Base-by-base conservation (phyloP, 1,140 invertebrate genomes). In the Papilio xuthus region DNA sequence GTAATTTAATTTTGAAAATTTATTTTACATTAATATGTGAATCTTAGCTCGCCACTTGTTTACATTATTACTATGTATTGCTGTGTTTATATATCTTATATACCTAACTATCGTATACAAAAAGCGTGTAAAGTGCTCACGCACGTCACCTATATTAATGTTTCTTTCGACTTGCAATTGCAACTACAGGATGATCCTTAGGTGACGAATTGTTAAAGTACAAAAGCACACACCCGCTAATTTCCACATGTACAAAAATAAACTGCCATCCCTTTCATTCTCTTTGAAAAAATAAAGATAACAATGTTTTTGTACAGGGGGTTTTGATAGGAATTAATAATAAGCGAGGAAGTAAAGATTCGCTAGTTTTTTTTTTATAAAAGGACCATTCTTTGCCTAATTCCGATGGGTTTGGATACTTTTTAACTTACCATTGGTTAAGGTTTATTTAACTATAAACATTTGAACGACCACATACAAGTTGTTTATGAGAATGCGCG, bases 81-180 rank as follows among this genome's bases (percentile, higher is more conserved):
- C 78, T 79, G 80, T 75, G 75, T 78, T 73, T 78, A 77, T 67
- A 81, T 82, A 73, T 74, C 37, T 79, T 78, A 82, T 85, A 80
- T 78, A 80, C 82, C 82, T 83, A 84, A 78, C 82, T 86, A 88
- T 88, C 88, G 87, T 90, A 90, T 89, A 90, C 86, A 85, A 86
- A 60, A 88, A 88, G 88, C 85, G 81, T 78, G 71, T 78, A 78
- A 72, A 70, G 77, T 41, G 47, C 63, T 76, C 76, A 79, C 78
- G 79, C 70, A 60, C 78, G 15, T 71, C 26, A 69, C 53, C 23
- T 70, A 77, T 60, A 42, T 37, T 75, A n/a, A 18, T n/a, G 32
- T 76, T 60, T 37, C 53, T 13, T 12, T 4, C 20, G 4, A 20
- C 12, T 20, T 37, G 20, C 12, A 63, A 63, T 28, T 15, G n/a